Conservation (phyloP, 2,797 vertebrate species). For the Cryptoprocta ferox region DNA sequence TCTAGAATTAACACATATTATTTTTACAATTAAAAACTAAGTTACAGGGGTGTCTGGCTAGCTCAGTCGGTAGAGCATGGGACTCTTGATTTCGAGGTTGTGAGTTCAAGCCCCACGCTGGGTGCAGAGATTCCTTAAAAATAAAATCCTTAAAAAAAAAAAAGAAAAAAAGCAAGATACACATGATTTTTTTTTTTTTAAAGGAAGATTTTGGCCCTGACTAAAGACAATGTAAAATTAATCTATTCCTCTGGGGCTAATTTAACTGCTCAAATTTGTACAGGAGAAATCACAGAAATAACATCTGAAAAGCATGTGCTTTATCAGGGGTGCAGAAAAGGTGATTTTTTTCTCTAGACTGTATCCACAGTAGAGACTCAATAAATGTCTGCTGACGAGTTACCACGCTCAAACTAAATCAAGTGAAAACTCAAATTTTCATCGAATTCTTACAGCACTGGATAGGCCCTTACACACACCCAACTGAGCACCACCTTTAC, state of each 20-base stretch:
- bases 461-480: background rate
- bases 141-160: background rate
- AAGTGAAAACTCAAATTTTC: conserved; percentile 38
- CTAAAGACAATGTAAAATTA: background rate
- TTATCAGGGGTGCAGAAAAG: background rate
- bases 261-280: background rate
- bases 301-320: background rate
- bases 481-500: background rate
- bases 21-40: background rate
- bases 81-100: background rate
- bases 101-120: background rate
- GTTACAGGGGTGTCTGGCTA: background rate
- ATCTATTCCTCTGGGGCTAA: background rate
- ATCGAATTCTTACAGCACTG: background rate
- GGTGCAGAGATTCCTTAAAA: background rate
- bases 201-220: background rate
- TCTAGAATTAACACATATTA: background rate
- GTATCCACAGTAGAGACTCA: background rate
- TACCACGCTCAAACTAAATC: background rate
- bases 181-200: background rate
- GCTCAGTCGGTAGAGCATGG: background rate
- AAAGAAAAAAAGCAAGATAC: background rate
- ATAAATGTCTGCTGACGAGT: conserved; percentile 8
- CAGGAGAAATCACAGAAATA: conserved; percentile 2
- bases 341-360: background rate